Percentiles rank a stretch among this genome's conserved stretches.
Conservation (phyloP, 2,888 invertebrate genomes). For the Marronus borbonicus region DNA sequence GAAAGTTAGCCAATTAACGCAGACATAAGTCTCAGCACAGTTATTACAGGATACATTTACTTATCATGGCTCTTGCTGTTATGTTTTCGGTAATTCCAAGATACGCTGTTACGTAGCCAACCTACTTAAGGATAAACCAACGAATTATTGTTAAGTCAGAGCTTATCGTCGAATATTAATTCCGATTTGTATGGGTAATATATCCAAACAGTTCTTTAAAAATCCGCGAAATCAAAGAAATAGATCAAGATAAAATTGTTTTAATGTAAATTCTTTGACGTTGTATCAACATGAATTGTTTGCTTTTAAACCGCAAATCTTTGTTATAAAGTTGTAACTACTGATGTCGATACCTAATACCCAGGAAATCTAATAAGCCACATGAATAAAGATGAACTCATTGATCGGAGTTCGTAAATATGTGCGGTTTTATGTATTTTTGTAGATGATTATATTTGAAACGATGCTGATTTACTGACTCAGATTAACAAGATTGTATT, state of each 20-base stretch:
- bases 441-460: too few species aligned
- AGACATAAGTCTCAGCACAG: neutral
- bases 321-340: neutral
- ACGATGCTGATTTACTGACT: too few species aligned
- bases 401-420: neutral
- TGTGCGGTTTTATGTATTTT: neutral
- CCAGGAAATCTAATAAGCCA: neutral
- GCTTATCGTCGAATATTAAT: neutral
- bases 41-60: constrained; percentile 5
- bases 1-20: constrained; percentile 15
- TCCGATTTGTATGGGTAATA: neutral
- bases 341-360: neutral
- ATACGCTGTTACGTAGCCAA: neutral
- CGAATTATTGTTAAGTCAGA: neutral
- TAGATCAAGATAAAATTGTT: constrained; percentile 18
- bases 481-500: too few species aligned
- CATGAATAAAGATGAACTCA: constrained; percentile 3
- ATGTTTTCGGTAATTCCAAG: constrained; percentile 5
- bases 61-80: neutral
- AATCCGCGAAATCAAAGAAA: neutral
- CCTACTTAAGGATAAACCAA: neutral
- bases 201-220: neutral
- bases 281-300: constrained; percentile 3
- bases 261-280: constrained; percentile 29
- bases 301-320: constrained; percentile 12